Evolutionary conservation across 2,888 invertebrate genomes (phyloP).

Genomic region (Diploptera punctata): DNA sequence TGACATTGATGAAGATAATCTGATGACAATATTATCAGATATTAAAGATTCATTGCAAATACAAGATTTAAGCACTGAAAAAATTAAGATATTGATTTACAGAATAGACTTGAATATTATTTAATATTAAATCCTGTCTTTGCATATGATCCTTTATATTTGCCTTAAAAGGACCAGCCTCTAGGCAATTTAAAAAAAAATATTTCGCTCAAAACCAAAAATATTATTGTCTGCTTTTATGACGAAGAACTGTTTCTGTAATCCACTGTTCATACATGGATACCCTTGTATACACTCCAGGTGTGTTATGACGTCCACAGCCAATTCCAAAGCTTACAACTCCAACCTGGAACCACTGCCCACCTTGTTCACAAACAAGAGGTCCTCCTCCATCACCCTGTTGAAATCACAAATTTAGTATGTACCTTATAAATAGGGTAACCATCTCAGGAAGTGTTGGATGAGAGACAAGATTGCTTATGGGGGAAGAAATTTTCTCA

Average conservation of each 20-base stretch:
- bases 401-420: slow-evolving; percentile 21
- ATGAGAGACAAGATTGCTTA: too few relatives aligned
- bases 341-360: slow-evolving; percentile 55
- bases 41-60: too few relatives aligned
- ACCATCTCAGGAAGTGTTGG: too few relatives aligned
- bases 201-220: neutral
- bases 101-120: too few relatives aligned
- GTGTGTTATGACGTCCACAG: slow-evolving; percentile 52
- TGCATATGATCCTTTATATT: too few relatives aligned
- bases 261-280: slow-evolving; percentile 50
- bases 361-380: slow-evolving; percentile 52
- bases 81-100: too few relatives aligned
- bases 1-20: too few relatives aligned
- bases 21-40: too few relatives aligned
- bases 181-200: neutral
- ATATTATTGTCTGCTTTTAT: slow-evolving; percentile 9
- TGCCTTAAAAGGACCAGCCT: neutral
- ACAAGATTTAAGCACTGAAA: too few relatives aligned
- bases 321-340: slow-evolving; percentile 53
- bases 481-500: too few relatives aligned
- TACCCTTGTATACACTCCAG: slow-evolving; percentile 54
- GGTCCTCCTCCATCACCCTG: slow-evolving; percentile 57
- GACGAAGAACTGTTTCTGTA: slow-evolving; percentile 46
- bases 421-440: too few relatives aligned
- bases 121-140: too few relatives aligned